Conservation (phyloP, 2,797 vertebrate species). For the Microhierax caerulescens region DNA sequence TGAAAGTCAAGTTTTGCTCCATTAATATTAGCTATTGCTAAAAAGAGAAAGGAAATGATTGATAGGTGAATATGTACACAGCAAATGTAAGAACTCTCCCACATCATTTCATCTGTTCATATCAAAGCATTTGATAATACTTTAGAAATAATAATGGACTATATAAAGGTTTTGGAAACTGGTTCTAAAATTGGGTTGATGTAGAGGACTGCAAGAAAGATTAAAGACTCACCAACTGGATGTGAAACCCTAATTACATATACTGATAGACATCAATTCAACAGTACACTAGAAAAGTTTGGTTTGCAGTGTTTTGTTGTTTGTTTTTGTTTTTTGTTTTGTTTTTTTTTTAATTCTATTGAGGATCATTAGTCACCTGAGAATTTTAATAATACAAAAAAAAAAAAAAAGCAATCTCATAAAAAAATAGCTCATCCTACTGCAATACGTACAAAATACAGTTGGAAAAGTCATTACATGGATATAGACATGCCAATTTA, state of each 20-base stretch:
- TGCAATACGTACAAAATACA: neutral
- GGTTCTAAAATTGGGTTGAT: neutral
- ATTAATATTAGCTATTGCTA: neutral
- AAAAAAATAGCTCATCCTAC: neutral
- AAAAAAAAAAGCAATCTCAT: neutral
- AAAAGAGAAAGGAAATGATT: neutral
- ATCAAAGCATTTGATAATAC: neutral
- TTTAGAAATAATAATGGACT: neutral
- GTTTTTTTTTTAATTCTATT: neutral
- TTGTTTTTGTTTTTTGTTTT: too few species aligned
- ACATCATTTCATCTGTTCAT: neutral
- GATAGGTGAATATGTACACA: neutral
- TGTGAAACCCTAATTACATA: neutral
- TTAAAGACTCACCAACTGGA: neutral
- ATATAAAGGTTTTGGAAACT: neutral
- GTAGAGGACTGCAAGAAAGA: neutral
- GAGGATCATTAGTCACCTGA: neutral
- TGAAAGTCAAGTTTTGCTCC: neutral
- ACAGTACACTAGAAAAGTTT: neutral
- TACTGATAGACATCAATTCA: neutral
- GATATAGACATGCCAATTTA: neutral
- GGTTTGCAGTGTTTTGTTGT: neutral
- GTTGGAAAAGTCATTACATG: neutral
- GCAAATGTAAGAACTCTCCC: neutral
- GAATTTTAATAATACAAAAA: neutral